Conservation (phyloP, 2,113 vertebrate genomes). For the Tachycineta bicolor region DNA sequence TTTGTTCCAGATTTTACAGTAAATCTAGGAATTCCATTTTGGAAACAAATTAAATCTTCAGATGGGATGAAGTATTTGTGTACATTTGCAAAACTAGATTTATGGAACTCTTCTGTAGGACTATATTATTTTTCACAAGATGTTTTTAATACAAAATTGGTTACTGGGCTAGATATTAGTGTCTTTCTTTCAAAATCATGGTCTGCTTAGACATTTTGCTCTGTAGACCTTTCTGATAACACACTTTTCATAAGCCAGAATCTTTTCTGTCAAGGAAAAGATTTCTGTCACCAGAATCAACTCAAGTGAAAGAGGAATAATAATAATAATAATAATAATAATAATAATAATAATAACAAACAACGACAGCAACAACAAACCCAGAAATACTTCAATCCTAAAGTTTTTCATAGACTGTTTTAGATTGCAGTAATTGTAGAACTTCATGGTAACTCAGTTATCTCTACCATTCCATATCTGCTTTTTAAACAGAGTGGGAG, state of each 20-base stretch:
- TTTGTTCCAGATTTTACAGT: conserved; percentile 1
- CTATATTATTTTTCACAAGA: neutral
- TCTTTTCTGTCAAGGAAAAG: neutral
- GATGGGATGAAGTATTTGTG: neutral
- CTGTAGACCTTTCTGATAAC: neutral
- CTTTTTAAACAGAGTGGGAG: neutral
- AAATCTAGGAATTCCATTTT: neutral
- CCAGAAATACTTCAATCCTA: neutral
- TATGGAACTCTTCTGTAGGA: neutral
- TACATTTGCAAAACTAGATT: neutral
- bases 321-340: too few species aligned
- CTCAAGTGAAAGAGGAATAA: neutral
- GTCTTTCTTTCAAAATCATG: neutral
- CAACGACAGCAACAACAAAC: too few species aligned
- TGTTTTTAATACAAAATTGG: neutral
- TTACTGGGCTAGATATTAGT: neutral
- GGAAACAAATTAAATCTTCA: neutral
- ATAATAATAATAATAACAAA: too few species aligned
- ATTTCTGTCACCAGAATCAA: neutral
- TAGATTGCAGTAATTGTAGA: neutral
- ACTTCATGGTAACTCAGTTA: neutral
- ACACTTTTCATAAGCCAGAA: neutral
- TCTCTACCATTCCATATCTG: neutral
- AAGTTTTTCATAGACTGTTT: neutral
- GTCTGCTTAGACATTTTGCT: neutral